Evolutionary conservation across 2,888 invertebrate species (phyloP).

Genomic region (Amiota minor): DNA sequence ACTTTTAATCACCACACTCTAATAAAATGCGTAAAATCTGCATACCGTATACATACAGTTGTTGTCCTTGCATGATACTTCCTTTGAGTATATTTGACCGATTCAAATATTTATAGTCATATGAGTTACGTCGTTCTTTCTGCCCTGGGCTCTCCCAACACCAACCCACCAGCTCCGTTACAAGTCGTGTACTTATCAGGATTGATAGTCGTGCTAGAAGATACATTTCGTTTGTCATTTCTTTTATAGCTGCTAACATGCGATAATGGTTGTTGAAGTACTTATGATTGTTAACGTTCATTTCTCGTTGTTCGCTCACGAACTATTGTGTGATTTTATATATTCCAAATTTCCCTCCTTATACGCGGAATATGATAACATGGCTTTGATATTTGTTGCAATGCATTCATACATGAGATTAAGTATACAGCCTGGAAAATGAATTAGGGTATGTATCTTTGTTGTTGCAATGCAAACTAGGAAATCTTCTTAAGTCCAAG

Average conservation of each 20-base stretch:
- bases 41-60: slow-evolving; percentile 12
- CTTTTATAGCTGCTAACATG: slow-evolving; percentile 66
- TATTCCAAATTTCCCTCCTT: too few species aligned
- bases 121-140: slow-evolving; percentile 12
- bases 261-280: slow-evolving; percentile 67
- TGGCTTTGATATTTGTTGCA: too few species aligned
- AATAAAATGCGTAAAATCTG: not conserved
- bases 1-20: not conserved
- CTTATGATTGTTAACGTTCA: slow-evolving; percentile 67
- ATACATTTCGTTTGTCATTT: slow-evolving; percentile 2
- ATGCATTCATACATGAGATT: too few species aligned
- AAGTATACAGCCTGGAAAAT: too few species aligned
- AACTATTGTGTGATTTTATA: too few species aligned
- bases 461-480: too few species aligned
- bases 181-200: slow-evolving; percentile 64
- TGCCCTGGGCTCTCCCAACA: not conserved
- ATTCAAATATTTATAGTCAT: slow-evolving; percentile 1
- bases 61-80: slow-evolving; percentile 60
- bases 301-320: slow-evolving; percentile 14
- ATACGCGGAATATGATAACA: too few species aligned
- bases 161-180: slow-evolving; percentile 54
- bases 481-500: too few species aligned
- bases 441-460: too few species aligned
- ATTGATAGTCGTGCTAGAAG: slow-evolving; percentile 55
- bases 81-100: slow-evolving; percentile 45